These are phyloP conservation scores for Mizuhopecten yessoensis DNA, from an alignment of 1,140 invertebrate genomes.

Conservation along the genomic window DNA sequence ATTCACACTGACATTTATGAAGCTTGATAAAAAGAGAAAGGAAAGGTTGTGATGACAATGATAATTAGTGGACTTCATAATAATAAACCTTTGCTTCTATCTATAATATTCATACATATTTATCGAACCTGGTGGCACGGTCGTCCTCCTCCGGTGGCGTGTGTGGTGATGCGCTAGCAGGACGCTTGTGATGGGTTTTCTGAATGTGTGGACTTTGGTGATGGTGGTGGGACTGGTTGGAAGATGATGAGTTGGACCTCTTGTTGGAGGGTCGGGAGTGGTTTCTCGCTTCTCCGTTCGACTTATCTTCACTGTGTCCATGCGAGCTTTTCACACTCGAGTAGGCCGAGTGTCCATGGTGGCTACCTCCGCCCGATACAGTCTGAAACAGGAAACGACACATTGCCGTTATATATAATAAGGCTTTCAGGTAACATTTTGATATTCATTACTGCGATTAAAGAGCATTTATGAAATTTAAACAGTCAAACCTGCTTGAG, in stretches of 20 bases:
- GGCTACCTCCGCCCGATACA: not conserved
- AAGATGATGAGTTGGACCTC: not conserved
- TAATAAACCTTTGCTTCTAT: no score
- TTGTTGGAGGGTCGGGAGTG: constrained; percentile 4
- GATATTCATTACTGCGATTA: no score
- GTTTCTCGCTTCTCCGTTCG: not conserved
- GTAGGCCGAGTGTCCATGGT: constrained; percentile 17
- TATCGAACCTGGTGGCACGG: not conserved
- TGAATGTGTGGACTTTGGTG: not conserved
- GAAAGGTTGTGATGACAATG: no score
- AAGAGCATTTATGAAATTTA: no score
- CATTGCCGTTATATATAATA: not conserved
- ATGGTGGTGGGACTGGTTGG: not conserved
- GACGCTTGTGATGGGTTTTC: not conserved
- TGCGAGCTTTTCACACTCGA: not conserved
- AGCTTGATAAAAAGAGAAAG: no score
- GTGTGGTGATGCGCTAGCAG: constrained; percentile 8
- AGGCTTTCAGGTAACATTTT: no score
- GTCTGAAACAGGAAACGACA: not conserved
- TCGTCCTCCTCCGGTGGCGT: not conserved
- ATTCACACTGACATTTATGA: no score
- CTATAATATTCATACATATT: no score
- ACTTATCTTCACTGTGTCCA: not conserved
- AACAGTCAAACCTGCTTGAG: no score
- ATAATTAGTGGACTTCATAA: no score